phyloP scores from a whole-genome alignment of 1,140 invertebrate species.

The Ceratina japonica region DNA sequence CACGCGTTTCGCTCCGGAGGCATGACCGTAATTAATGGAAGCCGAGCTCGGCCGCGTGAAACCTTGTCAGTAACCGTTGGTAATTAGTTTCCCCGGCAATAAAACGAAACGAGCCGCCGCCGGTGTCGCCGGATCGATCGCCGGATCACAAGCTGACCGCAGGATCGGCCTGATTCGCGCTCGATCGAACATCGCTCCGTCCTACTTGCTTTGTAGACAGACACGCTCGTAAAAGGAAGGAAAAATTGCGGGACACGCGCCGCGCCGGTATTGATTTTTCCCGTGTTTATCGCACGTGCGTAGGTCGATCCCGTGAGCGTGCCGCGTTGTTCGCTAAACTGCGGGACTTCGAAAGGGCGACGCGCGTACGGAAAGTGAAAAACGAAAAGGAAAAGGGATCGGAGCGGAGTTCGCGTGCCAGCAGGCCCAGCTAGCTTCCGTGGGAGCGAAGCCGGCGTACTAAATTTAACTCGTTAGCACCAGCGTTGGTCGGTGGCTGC shows the following conservation, averaged over 20 bases:
- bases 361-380: background rate
- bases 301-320: background rate
- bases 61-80: conserved; percentile 17
- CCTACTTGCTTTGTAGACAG: no score
- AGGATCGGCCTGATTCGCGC: background rate
- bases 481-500: conserved; percentile 17
- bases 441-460: conserved; percentile 44
- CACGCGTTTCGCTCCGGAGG: background rate
- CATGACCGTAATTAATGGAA: conserved; percentile 30
- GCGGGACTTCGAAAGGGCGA: background rate
- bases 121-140: conserved; percentile 19
- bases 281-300: background rate
- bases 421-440: conserved; percentile 31
- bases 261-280: background rate
- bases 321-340: no score
- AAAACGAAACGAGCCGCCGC: conserved; percentile 11
- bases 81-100: conserved; percentile 17
- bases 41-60: conserved; percentile 1
- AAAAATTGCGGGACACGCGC: no score
- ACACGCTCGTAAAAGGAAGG: no score
- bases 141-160: background rate
- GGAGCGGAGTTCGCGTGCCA: conserved; percentile 18
- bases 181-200: background rate
- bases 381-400: conserved; percentile 30
- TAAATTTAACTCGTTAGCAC: conserved; percentile 59